Conservation (phyloP, 2,797 vertebrate genomes). For the Malurus splendens region DNA sequence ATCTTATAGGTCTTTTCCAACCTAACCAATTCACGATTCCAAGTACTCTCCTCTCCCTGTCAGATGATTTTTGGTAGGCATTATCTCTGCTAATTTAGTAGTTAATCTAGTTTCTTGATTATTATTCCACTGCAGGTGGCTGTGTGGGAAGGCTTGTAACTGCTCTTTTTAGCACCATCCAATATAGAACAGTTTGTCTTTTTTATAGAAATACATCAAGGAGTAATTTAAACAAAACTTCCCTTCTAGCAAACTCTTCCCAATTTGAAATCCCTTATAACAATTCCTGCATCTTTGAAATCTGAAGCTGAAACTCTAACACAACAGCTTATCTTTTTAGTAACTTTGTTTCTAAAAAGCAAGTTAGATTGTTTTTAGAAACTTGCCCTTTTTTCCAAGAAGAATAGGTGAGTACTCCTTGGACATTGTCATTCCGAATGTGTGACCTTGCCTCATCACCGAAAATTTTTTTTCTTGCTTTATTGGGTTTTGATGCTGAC, state of each 20-base stretch:
- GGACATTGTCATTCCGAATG: background rate
- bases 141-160: slow-evolving; percentile 34
- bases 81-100: slow-evolving; percentile 33
- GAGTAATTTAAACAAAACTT: slow-evolving; percentile 20
- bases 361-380: background rate
- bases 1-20: background rate
- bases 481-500: background rate
- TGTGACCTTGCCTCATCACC: background rate
- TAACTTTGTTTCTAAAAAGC: background rate
- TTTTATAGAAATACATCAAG: slow-evolving; percentile 30
- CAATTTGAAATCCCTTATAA: background rate
- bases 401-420: background rate
- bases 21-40: background rate
- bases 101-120: slow-evolving; percentile 44
- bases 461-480: background rate
- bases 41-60: background rate
- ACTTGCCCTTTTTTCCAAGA: background rate
- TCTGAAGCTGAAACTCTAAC: background rate
- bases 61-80: slow-evolving; percentile 3
- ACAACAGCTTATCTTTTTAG: background rate
- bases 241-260: background rate
- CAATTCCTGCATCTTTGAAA: background rate
- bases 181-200: background rate
- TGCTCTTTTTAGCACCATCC: slow-evolving; percentile 48
- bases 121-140: slow-evolving; percentile 46